Conservation (phyloP, 2,888 invertebrate genomes). For the Elaeidobius kamerunicus region DNA sequence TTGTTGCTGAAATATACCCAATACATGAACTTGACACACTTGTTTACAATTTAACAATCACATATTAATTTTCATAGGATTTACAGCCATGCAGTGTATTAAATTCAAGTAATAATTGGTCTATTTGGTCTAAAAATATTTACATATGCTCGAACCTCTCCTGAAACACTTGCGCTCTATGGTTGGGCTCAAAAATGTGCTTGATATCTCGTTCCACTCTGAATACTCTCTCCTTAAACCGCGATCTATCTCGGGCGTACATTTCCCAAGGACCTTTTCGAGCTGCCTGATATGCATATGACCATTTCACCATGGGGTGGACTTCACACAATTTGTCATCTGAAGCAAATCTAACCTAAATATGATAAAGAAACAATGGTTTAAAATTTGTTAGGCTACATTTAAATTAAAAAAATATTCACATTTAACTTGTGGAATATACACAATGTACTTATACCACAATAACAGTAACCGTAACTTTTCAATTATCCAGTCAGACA, state of each 20-base stretch:
- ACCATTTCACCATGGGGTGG: conserved; percentile 55
- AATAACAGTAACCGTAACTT: too few relatives aligned
- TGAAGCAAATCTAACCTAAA: conserved; percentile 54
- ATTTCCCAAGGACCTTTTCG: conserved; percentile 59
- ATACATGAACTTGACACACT: conserved; percentile 10
- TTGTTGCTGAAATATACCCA: background rate
- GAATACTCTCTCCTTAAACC: conserved; percentile 51
- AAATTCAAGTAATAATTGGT: conserved; percentile 3
- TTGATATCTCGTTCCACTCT: conserved; percentile 45
- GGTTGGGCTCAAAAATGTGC: conserved; percentile 49
- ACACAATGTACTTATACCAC: too few relatives aligned
- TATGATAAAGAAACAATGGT: conserved; percentile 14
- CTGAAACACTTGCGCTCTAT: conserved; percentile 50
- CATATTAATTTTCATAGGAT: background rate
- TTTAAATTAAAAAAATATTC: too few relatives aligned
- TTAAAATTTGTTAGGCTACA: too few relatives aligned
- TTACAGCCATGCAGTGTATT: conserved; percentile 3
- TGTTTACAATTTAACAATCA: background rate
- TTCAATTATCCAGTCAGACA: too few relatives aligned
- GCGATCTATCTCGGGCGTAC: conserved; percentile 52
- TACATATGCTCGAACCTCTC: conserved; percentile 44
- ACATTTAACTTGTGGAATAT: too few relatives aligned
- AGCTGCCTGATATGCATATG: conserved; percentile 55
- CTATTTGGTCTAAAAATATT: background rate
- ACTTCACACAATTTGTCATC: conserved; percentile 47